Evolutionary conservation across 2,888 invertebrate genomes (phyloP).

Genomic region (Melinaea marsaeus): DNA sequence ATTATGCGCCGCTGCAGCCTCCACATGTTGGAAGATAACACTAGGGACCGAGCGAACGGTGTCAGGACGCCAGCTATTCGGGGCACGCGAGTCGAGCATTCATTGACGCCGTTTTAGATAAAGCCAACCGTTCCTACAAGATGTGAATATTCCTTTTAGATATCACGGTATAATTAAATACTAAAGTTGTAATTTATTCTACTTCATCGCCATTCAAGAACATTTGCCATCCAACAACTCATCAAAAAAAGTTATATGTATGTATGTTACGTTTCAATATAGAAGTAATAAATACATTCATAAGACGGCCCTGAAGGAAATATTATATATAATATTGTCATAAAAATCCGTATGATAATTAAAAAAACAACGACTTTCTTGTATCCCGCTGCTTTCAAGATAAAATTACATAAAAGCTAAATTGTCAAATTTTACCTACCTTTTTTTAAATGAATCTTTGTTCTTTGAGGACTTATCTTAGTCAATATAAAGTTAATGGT

Average conservation of each 20-base stretch:
- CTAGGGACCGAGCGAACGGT: conserved; percentile 37
- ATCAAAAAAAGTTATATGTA: too few relatives aligned
- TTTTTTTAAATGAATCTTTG: conserved; percentile 15
- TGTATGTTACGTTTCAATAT: too few relatives aligned
- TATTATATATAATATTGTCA: too few relatives aligned
- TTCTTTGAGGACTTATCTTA: conserved; percentile 20
- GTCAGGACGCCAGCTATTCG: conserved; percentile 46
- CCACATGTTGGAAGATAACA: conserved; percentile 65
- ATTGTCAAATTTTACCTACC: conserved; percentile 26
- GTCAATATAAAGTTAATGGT: conserved; percentile 19
- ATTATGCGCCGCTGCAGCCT: conserved; percentile 68
- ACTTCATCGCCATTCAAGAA: too few relatives aligned
- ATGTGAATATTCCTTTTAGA: conserved; percentile 45
- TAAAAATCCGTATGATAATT: background rate
- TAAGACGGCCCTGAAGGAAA: conserved; percentile 13
- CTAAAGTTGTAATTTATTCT: conserved; percentile 7
- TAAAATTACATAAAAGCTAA: conserved; percentile 11
- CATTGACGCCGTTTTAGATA: conserved; percentile 63
- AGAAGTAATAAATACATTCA: background rate
- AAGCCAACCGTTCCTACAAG: conserved; percentile 56
- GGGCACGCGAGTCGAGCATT: conserved; percentile 49
- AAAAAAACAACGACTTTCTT: conserved; percentile 1
- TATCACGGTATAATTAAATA: conserved; percentile 33
- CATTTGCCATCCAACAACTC: too few relatives aligned
- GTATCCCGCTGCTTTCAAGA: background rate